Evolutionary conservation across 2,888 invertebrate species (phyloP), one percentile per base, ranked within the genome.

Genomic region (Yponomeuta cagnagella): DNA sequence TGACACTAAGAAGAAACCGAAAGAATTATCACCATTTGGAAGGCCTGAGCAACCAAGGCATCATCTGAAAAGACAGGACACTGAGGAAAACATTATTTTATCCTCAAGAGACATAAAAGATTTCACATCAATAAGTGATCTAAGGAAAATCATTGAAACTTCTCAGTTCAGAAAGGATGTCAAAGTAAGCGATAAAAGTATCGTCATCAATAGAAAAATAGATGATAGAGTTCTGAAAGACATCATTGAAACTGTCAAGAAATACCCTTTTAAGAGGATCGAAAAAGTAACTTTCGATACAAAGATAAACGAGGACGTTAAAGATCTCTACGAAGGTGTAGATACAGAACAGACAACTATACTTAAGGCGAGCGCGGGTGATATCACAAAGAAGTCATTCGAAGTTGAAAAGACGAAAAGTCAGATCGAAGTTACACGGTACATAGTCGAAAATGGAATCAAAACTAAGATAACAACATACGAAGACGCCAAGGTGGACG

Each of bases 301-400:
- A 70, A 94, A 92, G 82, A 89, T 94, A 73, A 93, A 94, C 74
- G 89, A 94, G 77, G 93, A 94, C 76, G 93, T 94, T 23, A 94
- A 93, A 82, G 93, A 92, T 77, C 80, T 92, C 15, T 91, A 91
- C 70, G 92, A 92, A 81, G 91, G 92, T 31, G 76, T 87, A 58
- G 92, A 92, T 73, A 83, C 88, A 63, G 86, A 91, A 79, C 84
- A 91, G 76, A 87, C 85, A 6, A 90, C 86, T 68, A 80, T 89
- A 66, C 71, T 90, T 65, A 85, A 82, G 69, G 84, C 87, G 52
- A 84, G 82, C 71, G 87, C 81, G 70, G 88, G 87, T 33, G 92
- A 87, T 73, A 79, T 88, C 10, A 87, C 85, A 15, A 92, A 87
- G 75, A 90, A 91, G 72, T 83, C 92, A 71, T 93, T 88, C 75